Conservation (phyloP, 2,888 invertebrate species). For the Xiphydria camelus region DNA sequence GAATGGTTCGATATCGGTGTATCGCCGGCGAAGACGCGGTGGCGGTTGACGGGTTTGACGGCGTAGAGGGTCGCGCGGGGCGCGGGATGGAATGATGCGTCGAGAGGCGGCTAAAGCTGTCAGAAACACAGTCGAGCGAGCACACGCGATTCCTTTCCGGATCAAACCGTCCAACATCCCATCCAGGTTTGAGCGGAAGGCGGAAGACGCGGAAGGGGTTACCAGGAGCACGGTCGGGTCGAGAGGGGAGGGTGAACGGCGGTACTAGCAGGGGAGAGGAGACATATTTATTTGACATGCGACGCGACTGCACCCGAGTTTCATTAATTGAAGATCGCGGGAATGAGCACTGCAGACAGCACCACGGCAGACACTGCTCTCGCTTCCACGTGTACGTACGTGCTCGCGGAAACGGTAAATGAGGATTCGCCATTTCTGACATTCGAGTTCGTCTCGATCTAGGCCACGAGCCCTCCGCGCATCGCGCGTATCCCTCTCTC, state of each 20-base stretch:
- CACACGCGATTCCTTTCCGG: constrained; percentile 42
- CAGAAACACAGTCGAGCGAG: constrained; percentile 37
- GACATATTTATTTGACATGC: constrained; percentile 59
- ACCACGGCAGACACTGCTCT: constrained; percentile 40
- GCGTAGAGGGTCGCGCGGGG: constrained; percentile 6
- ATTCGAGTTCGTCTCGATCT: constrained; percentile 54
- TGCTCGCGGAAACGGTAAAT: constrained; percentile 49
- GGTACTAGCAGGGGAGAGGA: constrained; percentile 37
- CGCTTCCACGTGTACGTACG: constrained; percentile 23
- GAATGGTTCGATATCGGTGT: constrained; percentile 4
- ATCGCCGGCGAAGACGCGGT: constrained; percentile 2
- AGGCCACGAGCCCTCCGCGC: constrained; percentile 41
- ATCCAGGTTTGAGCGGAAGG: constrained; percentile 20
- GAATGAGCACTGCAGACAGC: constrained; percentile 54
- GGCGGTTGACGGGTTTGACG: constrained; percentile 19
- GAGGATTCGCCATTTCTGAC: constrained; percentile 55
- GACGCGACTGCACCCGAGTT: constrained; percentile 59
- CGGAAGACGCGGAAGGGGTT: constrained; percentile 11
- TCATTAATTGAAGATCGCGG: constrained; percentile 59
- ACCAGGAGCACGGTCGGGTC: constrained; percentile 15
- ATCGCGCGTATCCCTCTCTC: neutral
- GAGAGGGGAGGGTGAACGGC: constrained; percentile 24
- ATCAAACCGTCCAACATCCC: constrained; percentile 39
- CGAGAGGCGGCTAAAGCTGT: constrained; percentile 28
- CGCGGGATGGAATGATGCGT: neutral